These are phyloP conservation scores for Avahi laniger DNA, from an alignment of 2,797 vertebrate species.

Conservation along the genomic window DNA sequence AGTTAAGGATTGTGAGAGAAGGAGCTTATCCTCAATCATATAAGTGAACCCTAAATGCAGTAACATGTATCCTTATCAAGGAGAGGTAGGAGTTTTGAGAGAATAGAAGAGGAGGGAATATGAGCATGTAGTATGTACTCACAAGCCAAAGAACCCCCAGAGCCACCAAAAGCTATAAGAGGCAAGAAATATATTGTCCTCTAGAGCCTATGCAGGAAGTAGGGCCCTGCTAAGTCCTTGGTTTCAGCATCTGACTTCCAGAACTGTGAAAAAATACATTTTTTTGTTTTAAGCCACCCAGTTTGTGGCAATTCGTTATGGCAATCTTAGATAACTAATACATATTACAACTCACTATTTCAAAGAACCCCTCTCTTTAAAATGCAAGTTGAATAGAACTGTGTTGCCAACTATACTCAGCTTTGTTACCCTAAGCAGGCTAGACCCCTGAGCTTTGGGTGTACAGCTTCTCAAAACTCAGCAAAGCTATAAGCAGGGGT, in stretches of 20 bases:
- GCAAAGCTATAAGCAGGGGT: not conserved
- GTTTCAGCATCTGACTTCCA: not conserved
- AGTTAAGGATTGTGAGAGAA: not conserved
- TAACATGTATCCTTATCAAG: not conserved
- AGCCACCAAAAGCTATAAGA: not conserved
- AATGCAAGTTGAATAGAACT: not conserved
- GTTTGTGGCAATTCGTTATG: not conserved
- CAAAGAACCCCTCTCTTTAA: not conserved
- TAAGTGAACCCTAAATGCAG: not conserved
- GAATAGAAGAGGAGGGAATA: too few species aligned
- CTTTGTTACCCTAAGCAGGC: not conserved
- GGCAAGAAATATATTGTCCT: too few species aligned
- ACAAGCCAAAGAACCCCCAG: too few species aligned
- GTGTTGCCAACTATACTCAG: not conserved
- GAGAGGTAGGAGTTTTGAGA: not conserved
- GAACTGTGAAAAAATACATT: not conserved
- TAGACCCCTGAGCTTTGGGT: not conserved
- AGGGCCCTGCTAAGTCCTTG: too few species aligned
- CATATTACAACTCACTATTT: not conserved
- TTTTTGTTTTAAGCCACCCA: not conserved
- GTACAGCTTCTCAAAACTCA: not conserved
- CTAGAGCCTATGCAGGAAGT: not conserved
- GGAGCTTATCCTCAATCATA: not conserved
- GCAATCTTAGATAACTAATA: not conserved
- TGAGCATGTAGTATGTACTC: fast-evolving